Evolutionary conservation across 2,888 invertebrate genomes (phyloP).

Genomic region (Nomada goodeniana): DNA sequence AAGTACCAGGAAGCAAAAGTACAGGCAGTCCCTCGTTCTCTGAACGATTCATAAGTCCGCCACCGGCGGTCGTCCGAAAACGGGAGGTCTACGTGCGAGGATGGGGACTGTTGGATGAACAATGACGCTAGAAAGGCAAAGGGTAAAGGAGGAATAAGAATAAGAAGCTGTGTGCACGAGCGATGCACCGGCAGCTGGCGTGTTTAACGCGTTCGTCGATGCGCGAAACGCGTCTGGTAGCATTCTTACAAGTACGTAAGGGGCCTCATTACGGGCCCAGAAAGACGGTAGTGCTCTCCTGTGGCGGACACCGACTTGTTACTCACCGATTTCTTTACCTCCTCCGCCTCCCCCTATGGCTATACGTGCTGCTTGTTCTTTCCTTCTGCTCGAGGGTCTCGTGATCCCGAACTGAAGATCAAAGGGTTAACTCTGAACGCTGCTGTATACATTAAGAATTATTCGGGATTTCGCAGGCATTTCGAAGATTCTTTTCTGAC

Average conservation of each 20-base stretch:
- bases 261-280: slow-evolving; percentile 74
- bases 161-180: slow-evolving; percentile 53
- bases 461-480: neutral
- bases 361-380: neutral
- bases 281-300: slow-evolving; percentile 69
- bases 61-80: slow-evolving; percentile 44
- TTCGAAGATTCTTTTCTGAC: neutral
- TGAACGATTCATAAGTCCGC: slow-evolving; percentile 33
- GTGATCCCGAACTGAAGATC: slow-evolving; percentile 15
- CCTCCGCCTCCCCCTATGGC: slow-evolving; percentile 10
- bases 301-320: slow-evolving; percentile 37
- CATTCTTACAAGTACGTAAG: slow-evolving; percentile 76
- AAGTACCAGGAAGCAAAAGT: slow-evolving; percentile 2
- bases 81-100: slow-evolving; percentile 14
- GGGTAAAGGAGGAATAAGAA: slow-evolving; percentile 29
- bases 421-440: slow-evolving; percentile 8
- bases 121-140: slow-evolving; percentile 44
- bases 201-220: slow-evolving; percentile 76
- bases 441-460: neutral
- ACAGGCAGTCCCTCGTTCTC: neutral
- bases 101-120: slow-evolving; percentile 26
- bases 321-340: slow-evolving; percentile 44
- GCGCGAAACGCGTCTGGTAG: slow-evolving; percentile 79
- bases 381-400: slow-evolving; percentile 18
- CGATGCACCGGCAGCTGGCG: slow-evolving; percentile 73